Evolutionary conservation across 2,797 vertebrate genomes (phyloP), one percentile per base, ranked within the genome.

Genomic region (Lagodon rhomboides): DNA sequence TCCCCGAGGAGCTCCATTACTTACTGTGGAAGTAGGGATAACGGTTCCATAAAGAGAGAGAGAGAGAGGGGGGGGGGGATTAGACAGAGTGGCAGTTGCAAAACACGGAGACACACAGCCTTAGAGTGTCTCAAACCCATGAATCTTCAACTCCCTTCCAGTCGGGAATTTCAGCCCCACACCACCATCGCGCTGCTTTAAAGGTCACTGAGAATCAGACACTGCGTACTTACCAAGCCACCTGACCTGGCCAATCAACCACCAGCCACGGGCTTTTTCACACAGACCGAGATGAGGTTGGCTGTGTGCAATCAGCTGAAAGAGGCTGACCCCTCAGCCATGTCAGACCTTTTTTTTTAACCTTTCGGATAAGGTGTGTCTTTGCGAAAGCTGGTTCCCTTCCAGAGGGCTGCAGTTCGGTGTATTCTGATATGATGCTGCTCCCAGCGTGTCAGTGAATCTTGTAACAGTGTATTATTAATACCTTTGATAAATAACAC

Each of bases 151-250:
- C 41, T 86, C 47, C 34, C 68, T 80, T 67, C 59, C 49, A 69
- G 71, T 60, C 18, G 13, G 23, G 67, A 89, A 67, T 87, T 87
- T 72, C 58, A 70, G 78, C 69, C 72, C 59, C 41, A 44, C 62
- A 66, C 61, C 68, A 49, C 68, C 80, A 86, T 83, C 75, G 66
- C 61, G n/a, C 66, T 54, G 64, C 78, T 77, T 68, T 85, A 94
- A 95, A 95, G 93, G 94, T 93, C 94, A 94, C 60, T 43, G 70
- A 66, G 89, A 94, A 92, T 88, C 91, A 89, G 83, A 84, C 81
- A 55, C 73, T 69, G 89, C 86, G 88, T 88, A 91, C 92, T 89
- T 92, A 94, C 90, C 70, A 65, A 85, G 84, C 82, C 86, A 84
- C 81, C 90, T 91, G 92, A 94, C 90, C 90, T 62, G 82, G 79